Base-by-base conservation (phyloP, 2,113 vertebrate species). In the Hypanus sabinus region DNA sequence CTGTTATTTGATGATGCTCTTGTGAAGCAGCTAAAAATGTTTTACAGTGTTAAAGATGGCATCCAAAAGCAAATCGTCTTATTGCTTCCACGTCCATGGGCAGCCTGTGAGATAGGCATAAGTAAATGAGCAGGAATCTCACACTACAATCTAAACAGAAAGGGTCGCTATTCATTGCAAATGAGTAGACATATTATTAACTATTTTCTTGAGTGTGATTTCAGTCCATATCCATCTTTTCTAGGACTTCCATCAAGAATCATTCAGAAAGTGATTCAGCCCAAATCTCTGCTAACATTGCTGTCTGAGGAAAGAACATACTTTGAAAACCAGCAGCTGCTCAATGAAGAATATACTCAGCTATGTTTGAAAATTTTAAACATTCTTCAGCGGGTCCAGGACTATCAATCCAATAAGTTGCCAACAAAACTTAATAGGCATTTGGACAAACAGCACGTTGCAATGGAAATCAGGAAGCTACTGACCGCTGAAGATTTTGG, bases 211-310 rank as follows among this genome's bases (percentile, higher is more conserved):
- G 27, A 9, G 30, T 65, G 30, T 33, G n/a, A 33, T 65, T 33
- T 90, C 85, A 90, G 14, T 33, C 30, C 60, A 68, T 90, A 20
- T 90, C n/a, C 33, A 16, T 62, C 65, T 90, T 65, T 90, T 90
- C 16, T 68, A 90, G 95, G 96, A 0, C 91, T 96, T 30, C 85
- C 95, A 10, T 9, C 94, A 6, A 94, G 95, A 55, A 94, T 94
- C 55, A 95, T 95, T 94, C 94, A 94, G 46, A 95, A 94, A 94
- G 95, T 94, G 22, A 94, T 95, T 33, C 22, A 80, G 20, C 94
- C 65, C 60, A 71, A 92, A 70, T 65, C 85, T 33, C 3, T 90
- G 33, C 14, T 68, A 60, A 20, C 60, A 18, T 36, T 36, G 62
- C 46, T 0, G 62, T 75, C 30, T 16, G n/a, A 88, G 68, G 65